A percentile compares a stretch with the other conserved stretches of the same genome.
Evolutionary conservation across 2,888 invertebrate genomes (phyloP).

Genomic region (Glaucopsyche alexis): DNA sequence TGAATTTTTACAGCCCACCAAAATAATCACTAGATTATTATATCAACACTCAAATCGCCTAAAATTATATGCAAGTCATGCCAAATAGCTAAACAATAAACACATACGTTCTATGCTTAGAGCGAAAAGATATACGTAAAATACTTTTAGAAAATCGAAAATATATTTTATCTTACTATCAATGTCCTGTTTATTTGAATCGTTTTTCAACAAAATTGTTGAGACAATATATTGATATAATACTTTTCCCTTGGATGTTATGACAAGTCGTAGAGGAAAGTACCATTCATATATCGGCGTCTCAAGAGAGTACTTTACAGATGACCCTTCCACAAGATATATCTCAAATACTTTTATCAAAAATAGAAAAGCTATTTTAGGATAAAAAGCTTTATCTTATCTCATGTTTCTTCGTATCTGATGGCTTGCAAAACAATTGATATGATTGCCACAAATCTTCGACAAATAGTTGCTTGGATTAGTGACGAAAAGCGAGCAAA

Average conservation of each 20-base stretch:
- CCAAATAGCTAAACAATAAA: neutral
- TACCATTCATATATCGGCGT: slow-evolving; percentile 12
- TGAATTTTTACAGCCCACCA: no score
- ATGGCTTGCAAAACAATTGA: neutral
- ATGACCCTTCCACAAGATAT: slow-evolving; percentile 13
- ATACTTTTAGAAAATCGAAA: neutral
- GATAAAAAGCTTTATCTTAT: neutral
- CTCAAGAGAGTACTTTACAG: slow-evolving; percentile 15
- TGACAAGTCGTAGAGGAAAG: slow-evolving; percentile 13
- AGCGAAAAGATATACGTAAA: no score
- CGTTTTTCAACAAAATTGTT: neutral
- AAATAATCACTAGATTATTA: no score
- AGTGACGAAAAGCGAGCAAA: no score
- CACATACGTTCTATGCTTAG: neutral
- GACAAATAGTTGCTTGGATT: neutral
- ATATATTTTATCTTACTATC: neutral
- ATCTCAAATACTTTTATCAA: slow-evolving; percentile 6
- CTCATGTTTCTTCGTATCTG: neutral
- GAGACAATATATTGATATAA: slow-evolving; percentile 11
- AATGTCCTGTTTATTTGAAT: neutral
- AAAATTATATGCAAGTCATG: no score
- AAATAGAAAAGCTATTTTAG: slow-evolving; percentile 1
- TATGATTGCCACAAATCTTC: neutral
- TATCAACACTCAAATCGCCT: no score
- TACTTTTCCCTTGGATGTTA: slow-evolving; percentile 13